Percentiles rank a stretch among this genome's conserved stretches.
These are phyloP conservation scores for Cardiocondyla obscurior DNA, from an alignment of 1,140 invertebrate genomes.

Conservation along the genomic window DNA sequence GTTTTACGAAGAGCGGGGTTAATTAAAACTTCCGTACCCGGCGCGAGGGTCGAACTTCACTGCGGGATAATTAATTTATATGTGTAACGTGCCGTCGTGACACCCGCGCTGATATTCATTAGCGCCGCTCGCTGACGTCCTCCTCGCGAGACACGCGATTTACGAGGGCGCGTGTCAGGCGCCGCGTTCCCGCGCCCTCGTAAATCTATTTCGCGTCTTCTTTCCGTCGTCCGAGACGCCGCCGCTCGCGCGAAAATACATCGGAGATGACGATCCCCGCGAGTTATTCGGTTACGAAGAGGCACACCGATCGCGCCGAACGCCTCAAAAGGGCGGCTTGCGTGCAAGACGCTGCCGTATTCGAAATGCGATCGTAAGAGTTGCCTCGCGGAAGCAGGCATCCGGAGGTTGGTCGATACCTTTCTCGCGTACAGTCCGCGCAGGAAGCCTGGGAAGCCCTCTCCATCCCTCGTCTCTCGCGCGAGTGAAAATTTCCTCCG, in stretches of 20 bases:
- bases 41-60: background rate
- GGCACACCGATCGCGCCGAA: constrained; percentile 40
- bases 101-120: constrained; percentile 34
- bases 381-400: constrained; percentile 15
- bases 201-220: constrained; percentile 42
- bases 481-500: constrained; percentile 33
- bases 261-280: constrained; percentile 30
- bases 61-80: constrained; percentile 48
- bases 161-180: constrained; percentile 25
- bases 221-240: constrained; percentile 10
- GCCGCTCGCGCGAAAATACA: background rate
- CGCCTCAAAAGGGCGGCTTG: constrained; percentile 26
- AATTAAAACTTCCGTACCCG: constrained; percentile 44
- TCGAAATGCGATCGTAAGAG: constrained; percentile 69
- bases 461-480: background rate
- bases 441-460: background rate
- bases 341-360: constrained; percentile 22
- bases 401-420: constrained; percentile 61
- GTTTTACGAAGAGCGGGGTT: constrained; percentile 25
- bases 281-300: constrained; percentile 62
- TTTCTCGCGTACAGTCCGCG: constrained; percentile 50
- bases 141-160: constrained; percentile 8
- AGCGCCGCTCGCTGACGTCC: background rate
- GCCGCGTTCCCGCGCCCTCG: background rate
- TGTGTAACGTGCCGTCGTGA: constrained; percentile 25